Conservation (phyloP, 92 coral and sea anemone genomes). For the Actinostola sp. region DNA sequence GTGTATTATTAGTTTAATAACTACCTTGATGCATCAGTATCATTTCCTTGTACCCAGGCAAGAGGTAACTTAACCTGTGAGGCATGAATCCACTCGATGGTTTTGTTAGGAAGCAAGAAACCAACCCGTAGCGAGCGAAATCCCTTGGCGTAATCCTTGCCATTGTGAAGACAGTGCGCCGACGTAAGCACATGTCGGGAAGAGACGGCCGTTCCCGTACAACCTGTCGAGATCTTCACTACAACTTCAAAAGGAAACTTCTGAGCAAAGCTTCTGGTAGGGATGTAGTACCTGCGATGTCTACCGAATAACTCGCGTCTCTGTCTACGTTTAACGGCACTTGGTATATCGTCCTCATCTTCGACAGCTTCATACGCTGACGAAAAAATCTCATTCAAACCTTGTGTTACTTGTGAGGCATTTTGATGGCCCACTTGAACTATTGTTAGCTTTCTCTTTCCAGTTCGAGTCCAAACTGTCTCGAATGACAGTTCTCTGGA, state of each 20-base stretch:
- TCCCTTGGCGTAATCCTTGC: slow-evolving; percentile 78
- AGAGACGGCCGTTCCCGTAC: slow-evolving; percentile 86
- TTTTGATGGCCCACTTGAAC: slow-evolving; percentile 23
- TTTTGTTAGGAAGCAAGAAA: slow-evolving; percentile 55
- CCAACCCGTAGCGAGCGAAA: slow-evolving; percentile 73
- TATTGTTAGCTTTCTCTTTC: slow-evolving; percentile 57
- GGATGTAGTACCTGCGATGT: slow-evolving; percentile 45
- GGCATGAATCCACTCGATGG: slow-evolving; percentile 66
- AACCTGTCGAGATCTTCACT: slow-evolving; percentile 86
- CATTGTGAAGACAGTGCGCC: slow-evolving; percentile 93
- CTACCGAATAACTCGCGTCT: slow-evolving; percentile 37
- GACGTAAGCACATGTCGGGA: slow-evolving; percentile 88
- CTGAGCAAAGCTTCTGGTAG: slow-evolving; percentile 49
- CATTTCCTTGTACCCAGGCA: slow-evolving; percentile 81
- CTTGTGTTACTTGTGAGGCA: not conserved
- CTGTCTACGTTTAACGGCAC: slow-evolving; percentile 11
- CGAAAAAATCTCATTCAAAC: not conserved
- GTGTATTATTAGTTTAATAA: slow-evolving; percentile 10
- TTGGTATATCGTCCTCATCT: slow-evolving; percentile 26
- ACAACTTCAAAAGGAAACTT: slow-evolving; percentile 82
- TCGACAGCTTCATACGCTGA: slow-evolving; percentile 6
- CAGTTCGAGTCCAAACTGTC: slow-evolving; percentile 75
- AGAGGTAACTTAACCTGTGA: slow-evolving; percentile 65
- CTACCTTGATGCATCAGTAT: slow-evolving; percentile 75
- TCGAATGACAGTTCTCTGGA: slow-evolving; percentile 71